Evolutionary conservation across 1,140 invertebrate genomes (phyloP).

Genomic region (Listronotus oregonensis): DNA sequence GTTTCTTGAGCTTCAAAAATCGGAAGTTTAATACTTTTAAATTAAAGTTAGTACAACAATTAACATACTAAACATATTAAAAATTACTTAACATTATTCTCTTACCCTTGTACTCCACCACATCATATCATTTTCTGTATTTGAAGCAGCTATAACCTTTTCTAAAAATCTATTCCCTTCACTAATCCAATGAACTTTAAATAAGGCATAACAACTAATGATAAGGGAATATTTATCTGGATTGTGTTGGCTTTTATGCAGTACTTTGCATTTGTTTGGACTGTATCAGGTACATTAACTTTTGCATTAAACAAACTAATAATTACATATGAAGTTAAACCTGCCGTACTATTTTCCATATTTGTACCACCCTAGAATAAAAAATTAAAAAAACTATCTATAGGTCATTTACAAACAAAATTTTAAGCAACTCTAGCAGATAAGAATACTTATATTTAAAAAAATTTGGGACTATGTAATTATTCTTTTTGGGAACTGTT

Average conservation of each 20-base stretch:
- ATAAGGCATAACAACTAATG: constrained; percentile 65
- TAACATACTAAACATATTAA: too few relatives aligned
- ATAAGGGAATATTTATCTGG: constrained; percentile 62
- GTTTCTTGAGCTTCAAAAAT: too few relatives aligned
- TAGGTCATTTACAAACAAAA: too few relatives aligned
- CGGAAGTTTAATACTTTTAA: too few relatives aligned
- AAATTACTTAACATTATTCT: too few relatives aligned
- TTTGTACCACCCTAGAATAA: constrained; percentile 61
- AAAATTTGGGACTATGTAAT: too few relatives aligned
- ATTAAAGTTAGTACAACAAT: too few relatives aligned
- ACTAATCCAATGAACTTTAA: constrained; percentile 57
- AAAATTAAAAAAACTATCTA: constrained; percentile 12
- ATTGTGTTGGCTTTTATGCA: constrained; percentile 58
- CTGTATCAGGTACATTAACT: constrained; percentile 53
- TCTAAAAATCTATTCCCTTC: constrained; percentile 45
- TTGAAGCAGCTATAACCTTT: constrained; percentile 41
- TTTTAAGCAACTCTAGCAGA: too few relatives aligned
- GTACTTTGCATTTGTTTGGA: constrained; percentile 59
- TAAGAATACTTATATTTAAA: too few relatives aligned
- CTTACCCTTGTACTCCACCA: constrained; percentile 50
- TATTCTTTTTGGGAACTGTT: too few relatives aligned
- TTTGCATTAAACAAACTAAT: constrained; percentile 66
- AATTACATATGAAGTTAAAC: constrained; percentile 67
- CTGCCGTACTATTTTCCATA: constrained; percentile 61
- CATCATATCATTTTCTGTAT: constrained; percentile 43